Evolutionary conservation across 2,797 vertebrate genomes (phyloP).

Genomic region (Caiman crocodilus): DNA sequence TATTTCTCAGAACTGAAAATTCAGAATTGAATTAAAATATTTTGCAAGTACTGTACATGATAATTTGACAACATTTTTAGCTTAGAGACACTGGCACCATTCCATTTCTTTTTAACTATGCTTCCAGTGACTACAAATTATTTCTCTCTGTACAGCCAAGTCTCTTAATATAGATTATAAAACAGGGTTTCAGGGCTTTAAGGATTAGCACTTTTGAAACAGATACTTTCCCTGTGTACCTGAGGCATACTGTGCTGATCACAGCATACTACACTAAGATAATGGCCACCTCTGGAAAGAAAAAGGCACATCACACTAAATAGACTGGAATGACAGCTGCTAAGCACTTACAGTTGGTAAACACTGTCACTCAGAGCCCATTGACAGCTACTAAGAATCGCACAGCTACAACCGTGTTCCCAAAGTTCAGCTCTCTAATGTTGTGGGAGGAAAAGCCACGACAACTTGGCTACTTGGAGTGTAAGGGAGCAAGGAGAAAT

Average conservation of each 20-base stretch:
- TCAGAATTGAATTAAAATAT: background rate
- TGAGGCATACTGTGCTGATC: background rate
- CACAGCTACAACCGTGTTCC: background rate
- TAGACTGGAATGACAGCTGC: background rate
- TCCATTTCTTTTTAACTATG: background rate
- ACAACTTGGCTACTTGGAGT: background rate
- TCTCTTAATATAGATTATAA: background rate
- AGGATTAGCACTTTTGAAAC: background rate
- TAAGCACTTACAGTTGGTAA: background rate
- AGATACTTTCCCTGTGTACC: background rate
- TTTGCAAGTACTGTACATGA: background rate
- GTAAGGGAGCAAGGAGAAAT: background rate
- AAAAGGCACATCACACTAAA: constrained; percentile 1
- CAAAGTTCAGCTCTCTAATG: background rate
- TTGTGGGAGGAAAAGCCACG: fast-evolving
- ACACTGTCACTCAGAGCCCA: background rate
- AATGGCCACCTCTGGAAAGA: background rate
- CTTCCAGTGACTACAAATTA: background rate
- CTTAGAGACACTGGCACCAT: constrained; percentile 13
- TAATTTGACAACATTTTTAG: background rate
- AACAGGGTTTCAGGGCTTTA: background rate
- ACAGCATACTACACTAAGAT: background rate
- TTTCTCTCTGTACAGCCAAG: background rate
- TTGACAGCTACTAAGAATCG: background rate
- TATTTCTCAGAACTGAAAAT: background rate